Base-by-base conservation (phyloP, 2,888 invertebrate species). In the Epirrhoe tristata region DNA sequence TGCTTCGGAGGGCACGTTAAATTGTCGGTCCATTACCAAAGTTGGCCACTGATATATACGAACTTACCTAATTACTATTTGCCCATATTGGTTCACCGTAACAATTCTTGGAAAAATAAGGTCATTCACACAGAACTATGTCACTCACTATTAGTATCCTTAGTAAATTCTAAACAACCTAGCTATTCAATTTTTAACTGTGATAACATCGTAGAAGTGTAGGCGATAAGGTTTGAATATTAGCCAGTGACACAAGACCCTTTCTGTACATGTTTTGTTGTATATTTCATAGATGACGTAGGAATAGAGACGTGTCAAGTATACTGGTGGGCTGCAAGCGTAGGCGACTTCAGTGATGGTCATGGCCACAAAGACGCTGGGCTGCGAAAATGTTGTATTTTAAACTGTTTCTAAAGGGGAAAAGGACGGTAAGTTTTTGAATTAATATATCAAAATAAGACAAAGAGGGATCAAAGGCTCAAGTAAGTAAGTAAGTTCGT, bases 291-390 rank as follows among this genome's bases (percentile, higher is more conserved):
- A 67, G 66, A 63, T 63, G 57, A 59, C 63, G 59, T 72, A 65
- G 58, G 58, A 58, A 66, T 63, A 54, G 43, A 67, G 67, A 65
- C 75, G 79, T 86, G 73, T 85, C 86, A 79, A 70, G 74, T 70
- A 66, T 61, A 71, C 64, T 86, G 85, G 88, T 71, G 58, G 59
- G 50, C 51, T 46, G 74, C 58, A 66, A 69, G 84, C 86, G 88
- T 90, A 86, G 90, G 91, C 84, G 88, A 82, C 78, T 82, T 82
- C 81, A 81, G 82, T 77, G 71, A 74, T 77, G 81, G 83, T 79
- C 79, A 82, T 77, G 81, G 82, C 75, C 87, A 78, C 73, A 71
- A 78, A 76, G 73, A 80, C 75, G 80, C 81, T 24, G 75, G 71
- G 74, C 68, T 71, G 74, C 53, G 46, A 72, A 70, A 55, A 65